Conservation (phyloP, 2,113 vertebrate genomes). For the Sus scrofa region T2T-Sscrofa CM000824.6:106909001-106909500, state of each 20-base stretch:
- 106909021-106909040: too few species aligned
- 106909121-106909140: background rate
- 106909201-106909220: background rate
- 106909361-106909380: background rate
- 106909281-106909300: constrained; percentile 1
- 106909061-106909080: too few species aligned
- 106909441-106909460: background rate
- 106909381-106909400: background rate
- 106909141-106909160: background rate
- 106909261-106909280: background rate
- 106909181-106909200: background rate
- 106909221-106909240: background rate
- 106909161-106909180: background rate
- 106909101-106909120: too few species aligned
- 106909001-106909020: too few species aligned
- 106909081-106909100: too few species aligned
- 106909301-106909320: background rate
- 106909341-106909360: background rate
- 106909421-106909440: background rate
- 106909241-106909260: background rate
- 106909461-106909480: constrained; percentile 19
- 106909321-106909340: background rate
- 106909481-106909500: background rate
- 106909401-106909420: background rate
- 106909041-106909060: too few species aligned